Conservation (phyloP, 2,797 vertebrate genomes). For the Tragelaphus oryx region DNA sequence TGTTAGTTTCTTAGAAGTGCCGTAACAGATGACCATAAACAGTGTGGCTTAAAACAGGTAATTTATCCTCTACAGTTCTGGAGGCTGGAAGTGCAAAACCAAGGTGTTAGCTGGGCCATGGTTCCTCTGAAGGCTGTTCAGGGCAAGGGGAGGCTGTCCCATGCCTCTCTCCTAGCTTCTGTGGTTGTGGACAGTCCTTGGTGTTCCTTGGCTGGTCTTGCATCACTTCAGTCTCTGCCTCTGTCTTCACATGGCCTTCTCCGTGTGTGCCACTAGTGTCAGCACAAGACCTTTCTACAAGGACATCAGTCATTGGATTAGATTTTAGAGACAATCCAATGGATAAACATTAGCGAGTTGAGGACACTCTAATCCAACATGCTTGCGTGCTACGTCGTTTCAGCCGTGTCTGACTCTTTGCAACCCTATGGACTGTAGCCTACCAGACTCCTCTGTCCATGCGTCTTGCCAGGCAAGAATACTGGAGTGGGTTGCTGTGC, state of each 20-base stretch:
- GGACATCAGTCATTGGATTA: neutral
- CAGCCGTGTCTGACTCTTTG: neutral
- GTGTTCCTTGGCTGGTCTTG: neutral
- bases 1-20: neutral
- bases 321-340: neutral
- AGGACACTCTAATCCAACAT: neutral
- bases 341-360: neutral
- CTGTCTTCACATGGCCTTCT: neutral
- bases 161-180: neutral
- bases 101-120: neutral
- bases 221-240: neutral
- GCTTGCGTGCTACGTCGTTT: rapidly evolving
- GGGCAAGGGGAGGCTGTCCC: neutral
- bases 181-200: too few species aligned
- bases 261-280: neutral
- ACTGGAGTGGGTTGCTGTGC: neutral
- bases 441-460: neutral
- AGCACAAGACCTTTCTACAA: neutral
- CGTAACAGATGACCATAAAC: neutral
- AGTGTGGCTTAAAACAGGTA: neutral
- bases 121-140: neutral
- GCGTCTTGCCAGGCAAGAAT: neutral
- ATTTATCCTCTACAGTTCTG: neutral
- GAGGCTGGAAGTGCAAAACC: neutral
- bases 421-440: neutral